Base-by-base conservation (phyloP, 2,888 invertebrate species). In the Norana najaformis region DNA sequence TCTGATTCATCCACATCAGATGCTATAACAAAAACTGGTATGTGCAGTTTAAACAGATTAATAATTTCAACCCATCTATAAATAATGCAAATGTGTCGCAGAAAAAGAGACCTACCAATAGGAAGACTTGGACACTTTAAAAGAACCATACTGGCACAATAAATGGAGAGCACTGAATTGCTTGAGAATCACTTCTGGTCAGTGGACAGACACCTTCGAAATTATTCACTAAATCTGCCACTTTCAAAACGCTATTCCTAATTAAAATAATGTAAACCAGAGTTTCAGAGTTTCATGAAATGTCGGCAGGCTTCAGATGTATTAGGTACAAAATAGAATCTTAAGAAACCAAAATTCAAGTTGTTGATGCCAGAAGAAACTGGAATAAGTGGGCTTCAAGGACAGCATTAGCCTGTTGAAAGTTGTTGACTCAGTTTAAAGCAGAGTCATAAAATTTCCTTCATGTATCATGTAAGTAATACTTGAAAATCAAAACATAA, bases 341-440 rank as follows among this genome's bases (percentile, higher is more conserved):
- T n/a, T 47, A 23, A 47, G n/a, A 69, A 69, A 69, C 30, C 69
- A n/a, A n/a, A 69, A 69, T 69, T n/a, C 30, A 69, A 69, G 69
- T 69, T 69, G 69, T 69, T 69, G 69, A 69, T 69, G 69, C 69
- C 69, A 47, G 69, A 69, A 69, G n/a, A 69, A 69, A 69, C 69
- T 69, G 69, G 69, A 0, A 30, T 30, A 23, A 69, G n/a, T n/a
- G n/a, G 8, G 69, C 69, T n/a, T 69, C 30, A 69, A n/a, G n/a
- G 11, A 69, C 30, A 69, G 69, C n/a, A n/a, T 69, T 69, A 30
- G 47, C 30, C 30, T 69, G 30, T 69, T 69, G 69, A 69, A 69
- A 47, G 47, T 11, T 47, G 47, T 47, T 47, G 47, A 69, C 69
- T 13, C 1, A 69, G 30, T n/a, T 69, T 0, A 69, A 69, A 69